These are phyloP conservation scores for Cylindroiulus punctatus DNA, from an alignment of 2,888 invertebrate species.

Conservation along the genomic window DNA sequence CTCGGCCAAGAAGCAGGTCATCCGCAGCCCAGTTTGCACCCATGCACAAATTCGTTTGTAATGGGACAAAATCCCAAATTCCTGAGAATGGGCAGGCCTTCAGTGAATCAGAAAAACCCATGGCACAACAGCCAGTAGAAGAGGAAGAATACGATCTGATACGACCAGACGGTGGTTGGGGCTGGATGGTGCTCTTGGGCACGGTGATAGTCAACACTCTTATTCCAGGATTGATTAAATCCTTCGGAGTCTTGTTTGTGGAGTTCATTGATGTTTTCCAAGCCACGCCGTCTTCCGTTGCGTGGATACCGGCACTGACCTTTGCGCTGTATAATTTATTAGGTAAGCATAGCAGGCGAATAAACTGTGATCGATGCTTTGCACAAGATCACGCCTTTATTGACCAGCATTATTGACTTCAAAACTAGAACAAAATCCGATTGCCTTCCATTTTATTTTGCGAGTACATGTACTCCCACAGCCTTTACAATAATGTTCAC, in stretches of 20 bases:
- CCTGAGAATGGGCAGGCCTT: not conserved
- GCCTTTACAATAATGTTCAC: too few relatives aligned
- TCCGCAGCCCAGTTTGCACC: constrained; percentile 34
- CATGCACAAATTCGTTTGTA: not conserved
- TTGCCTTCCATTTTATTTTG: too few relatives aligned
- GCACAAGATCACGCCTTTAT: too few relatives aligned
- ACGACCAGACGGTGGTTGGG: constrained; percentile 87
- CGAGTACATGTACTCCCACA: too few relatives aligned
- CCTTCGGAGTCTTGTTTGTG: constrained; percentile 84
- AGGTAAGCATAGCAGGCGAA: constrained; percentile 68
- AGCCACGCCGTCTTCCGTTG: constrained; percentile 77
- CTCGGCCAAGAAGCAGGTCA: constrained; percentile 26
- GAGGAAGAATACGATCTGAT: constrained; percentile 69
- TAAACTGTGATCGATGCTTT: not conserved
- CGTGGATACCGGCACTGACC: constrained; percentile 87
- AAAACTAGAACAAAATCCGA: too few relatives aligned
- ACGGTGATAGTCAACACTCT: constrained; percentile 83
- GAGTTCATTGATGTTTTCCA: constrained; percentile 84
- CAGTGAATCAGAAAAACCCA: not conserved
- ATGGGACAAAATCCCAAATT: constrained; percentile 6
- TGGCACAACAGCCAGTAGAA: not conserved
- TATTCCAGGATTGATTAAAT: constrained; percentile 87
- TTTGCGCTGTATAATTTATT: constrained; percentile 89
- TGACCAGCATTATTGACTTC: too few relatives aligned
- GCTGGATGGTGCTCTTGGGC: constrained; percentile 83